These are phyloP conservation scores for Miichthys miiuy DNA, from an alignment of 2,797 vertebrate genomes.

Conservation along the genomic window DNA sequence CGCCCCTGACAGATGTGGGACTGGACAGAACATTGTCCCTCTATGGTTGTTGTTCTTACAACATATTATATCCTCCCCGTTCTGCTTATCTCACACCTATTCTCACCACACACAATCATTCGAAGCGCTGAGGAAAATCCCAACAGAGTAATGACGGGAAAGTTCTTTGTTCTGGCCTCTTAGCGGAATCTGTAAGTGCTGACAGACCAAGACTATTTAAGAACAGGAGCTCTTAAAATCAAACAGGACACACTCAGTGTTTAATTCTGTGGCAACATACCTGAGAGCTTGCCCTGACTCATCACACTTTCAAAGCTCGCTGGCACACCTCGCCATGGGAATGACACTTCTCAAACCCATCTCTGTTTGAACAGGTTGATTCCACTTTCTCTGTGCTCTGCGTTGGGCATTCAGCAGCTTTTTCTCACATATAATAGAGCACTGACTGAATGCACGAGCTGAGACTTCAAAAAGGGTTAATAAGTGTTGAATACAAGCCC, in stretches of 20 bases:
- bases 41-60: constrained; percentile 22
- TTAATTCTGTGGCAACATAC: constrained; percentile 74
- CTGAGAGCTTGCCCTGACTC: constrained; percentile 80
- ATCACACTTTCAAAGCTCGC: constrained; percentile 75
- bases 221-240: constrained; percentile 79
- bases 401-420: constrained; percentile 53
- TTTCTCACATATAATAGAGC: constrained; percentile 48
- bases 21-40: constrained; percentile 65
- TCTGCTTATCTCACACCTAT: constrained; percentile 67
- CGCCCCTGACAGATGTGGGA: constrained; percentile 72
- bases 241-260: constrained; percentile 77
- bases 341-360: constrained; percentile 80
- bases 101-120: constrained; percentile 68
- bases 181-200: constrained; percentile 74
- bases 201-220: constrained; percentile 81
- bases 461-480: constrained; percentile 62
- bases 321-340: constrained; percentile 83
- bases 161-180: constrained; percentile 75
- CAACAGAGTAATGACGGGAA: constrained; percentile 63
- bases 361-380: constrained; percentile 81
- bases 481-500: constrained; percentile 44
- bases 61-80: constrained; percentile 16
- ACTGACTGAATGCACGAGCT: constrained; percentile 46
- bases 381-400: constrained; percentile 76
- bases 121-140: constrained; percentile 68